A percentile compares a stretch with the other conserved stretches of the same genome.
phyloP scores from a whole-genome alignment of 2,797 vertebrate species.

The Periparus ater region DNA sequence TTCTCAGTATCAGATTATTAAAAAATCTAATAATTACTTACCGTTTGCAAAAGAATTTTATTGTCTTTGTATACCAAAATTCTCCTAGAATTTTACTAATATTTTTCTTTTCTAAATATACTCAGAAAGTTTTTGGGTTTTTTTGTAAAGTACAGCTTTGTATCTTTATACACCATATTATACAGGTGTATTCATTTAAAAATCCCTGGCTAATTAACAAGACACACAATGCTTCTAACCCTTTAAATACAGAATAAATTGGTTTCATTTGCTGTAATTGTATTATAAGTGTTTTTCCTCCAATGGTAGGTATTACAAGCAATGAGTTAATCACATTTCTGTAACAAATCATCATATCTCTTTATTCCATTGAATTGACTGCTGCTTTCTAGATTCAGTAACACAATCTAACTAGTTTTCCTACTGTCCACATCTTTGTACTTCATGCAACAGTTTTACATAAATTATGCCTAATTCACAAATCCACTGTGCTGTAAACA shows the following conservation, averaged over 20 bases:
- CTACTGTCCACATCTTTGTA: neutral
- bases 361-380: constrained; percentile 11
- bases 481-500: neutral
- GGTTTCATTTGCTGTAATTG: neutral
- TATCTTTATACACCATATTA: neutral
- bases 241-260: neutral
- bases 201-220: neutral
- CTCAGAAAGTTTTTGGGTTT: neutral
- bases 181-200: neutral
- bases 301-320: neutral
- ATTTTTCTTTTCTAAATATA: neutral
- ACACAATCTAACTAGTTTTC: neutral
- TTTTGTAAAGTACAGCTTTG: neutral
- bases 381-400: neutral
- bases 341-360: neutral
- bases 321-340: constrained; percentile 30
- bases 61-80: neutral
- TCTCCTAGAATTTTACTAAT: neutral
- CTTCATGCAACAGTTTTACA: neutral
- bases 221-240: neutral
- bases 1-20: neutral
- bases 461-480: neutral
- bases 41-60: neutral
- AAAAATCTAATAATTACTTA: neutral
- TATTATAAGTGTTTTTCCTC: neutral